These are phyloP conservation scores for Synanthedon myopaeformis DNA, from an alignment of 2,888 invertebrate species.

Conservation along the genomic window DNA sequence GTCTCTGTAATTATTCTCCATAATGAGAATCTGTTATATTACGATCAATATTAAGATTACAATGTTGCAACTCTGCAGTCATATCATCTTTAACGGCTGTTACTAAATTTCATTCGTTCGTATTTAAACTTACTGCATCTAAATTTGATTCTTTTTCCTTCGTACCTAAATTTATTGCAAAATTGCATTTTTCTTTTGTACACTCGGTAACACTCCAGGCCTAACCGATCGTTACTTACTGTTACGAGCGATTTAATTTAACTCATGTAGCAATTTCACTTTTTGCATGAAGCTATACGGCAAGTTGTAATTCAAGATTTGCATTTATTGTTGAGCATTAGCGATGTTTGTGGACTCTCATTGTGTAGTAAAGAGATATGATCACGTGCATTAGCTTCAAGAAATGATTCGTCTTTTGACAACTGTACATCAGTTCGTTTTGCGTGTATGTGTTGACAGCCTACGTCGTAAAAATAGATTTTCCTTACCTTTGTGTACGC, in stretches of 20 bases:
- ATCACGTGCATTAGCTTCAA: conserved; percentile 11
- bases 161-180: background rate
- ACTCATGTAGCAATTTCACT: conserved; percentile 2
- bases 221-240: conserved; percentile 20
- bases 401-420: conserved; percentile 5
- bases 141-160: conserved; percentile 1
- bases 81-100: conserved; percentile 3
- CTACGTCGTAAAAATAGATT: background rate
- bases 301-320: conserved; percentile 17
- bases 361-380: conserved; percentile 27
- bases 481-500: no score
- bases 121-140: background rate
- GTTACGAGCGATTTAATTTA: conserved; percentile 15
- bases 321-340: conserved; percentile 18
- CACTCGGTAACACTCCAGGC: conserved; percentile 11
- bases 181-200: conserved; percentile 1
- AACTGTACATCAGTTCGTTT: conserved; percentile 3
- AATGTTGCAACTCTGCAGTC: conserved; percentile 1
- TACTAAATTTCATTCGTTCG: conserved; percentile 1
- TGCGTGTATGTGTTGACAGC: conserved; percentile 7
- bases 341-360: conserved; percentile 20
- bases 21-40: background rate
- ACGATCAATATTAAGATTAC: background rate
- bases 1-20: background rate
- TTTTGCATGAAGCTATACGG: conserved; percentile 12